Evolutionary conservation across 2,888 invertebrate genomes (phyloP).

Genomic region (Drosophila histrio): DNA sequence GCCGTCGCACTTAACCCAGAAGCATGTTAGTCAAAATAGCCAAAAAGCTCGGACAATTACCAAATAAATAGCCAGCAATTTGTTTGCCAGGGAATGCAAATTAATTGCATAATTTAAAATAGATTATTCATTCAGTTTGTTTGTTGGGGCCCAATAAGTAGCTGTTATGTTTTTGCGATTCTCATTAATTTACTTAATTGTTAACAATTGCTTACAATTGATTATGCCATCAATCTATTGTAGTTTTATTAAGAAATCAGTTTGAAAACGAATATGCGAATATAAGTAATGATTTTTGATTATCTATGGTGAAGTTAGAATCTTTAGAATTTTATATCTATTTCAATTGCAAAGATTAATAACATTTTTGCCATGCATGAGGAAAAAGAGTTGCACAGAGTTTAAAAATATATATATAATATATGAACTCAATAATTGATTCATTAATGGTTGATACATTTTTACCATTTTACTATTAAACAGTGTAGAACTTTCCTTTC

Average conservation of each 20-base stretch:
- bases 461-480: background rate
- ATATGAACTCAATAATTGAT: background rate
- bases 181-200: constrained; percentile 1
- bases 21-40: background rate
- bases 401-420: no score
- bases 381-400: background rate
- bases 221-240: background rate
- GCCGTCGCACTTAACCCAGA: constrained; percentile 39
- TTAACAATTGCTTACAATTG: background rate
- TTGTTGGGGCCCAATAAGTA: background rate
- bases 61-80: constrained; percentile 54
- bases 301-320: background rate
- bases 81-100: constrained; percentile 35
- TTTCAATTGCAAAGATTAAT: background rate
- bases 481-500: no score
- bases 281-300: background rate
- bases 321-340: background rate
- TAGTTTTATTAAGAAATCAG: background rate
- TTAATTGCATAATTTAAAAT: constrained; percentile 68
- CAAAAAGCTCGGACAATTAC: constrained; percentile 22
- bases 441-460: background rate
- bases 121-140: constrained; percentile 25
- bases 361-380: background rate
- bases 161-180: background rate
- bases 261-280: background rate